Evolutionary conservation across 2,113 vertebrate genomes (phyloP), one percentile per base, ranked within the genome.

Genomic region (Corvus moneduloides): DNA sequence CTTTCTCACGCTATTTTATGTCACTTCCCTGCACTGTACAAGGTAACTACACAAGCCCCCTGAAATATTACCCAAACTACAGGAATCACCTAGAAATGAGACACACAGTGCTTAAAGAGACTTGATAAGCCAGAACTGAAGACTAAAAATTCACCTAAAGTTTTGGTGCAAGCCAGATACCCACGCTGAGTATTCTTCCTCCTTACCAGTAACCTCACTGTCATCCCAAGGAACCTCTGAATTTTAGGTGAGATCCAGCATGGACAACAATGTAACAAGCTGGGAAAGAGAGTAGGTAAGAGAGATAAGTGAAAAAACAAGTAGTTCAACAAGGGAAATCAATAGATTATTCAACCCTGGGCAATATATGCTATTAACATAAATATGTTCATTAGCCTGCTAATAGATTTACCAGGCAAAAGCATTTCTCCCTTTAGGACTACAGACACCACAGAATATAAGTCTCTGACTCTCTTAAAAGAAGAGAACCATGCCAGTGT

Each of bases 271-370:
- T 3, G 3, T 22, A 83, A 92, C 43, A 81, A 76, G 33, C 26
- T 55, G 44, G 23, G 10, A 59, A 46, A 74, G 18, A 33, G 39
- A 49, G 30, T 18, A 88, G 44, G 21, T 74, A 86, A 77, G 51
- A 58, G 52, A 81, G 54, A 17, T 43, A 90, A 90, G 69, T 71
- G 55, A 75, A 86, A 89, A 89, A 90, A 81, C 66, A 69, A 90
- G 79, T 71, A 81, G 35, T 71, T 71, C 52, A 78, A 32, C 76
- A 56, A 68, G 14, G 39, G 37, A 92, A 95, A 94, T 90, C 83
- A 90, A 94, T 94, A 91, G 64, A 78, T 75, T 87, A 63, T 77
- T 92, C 91, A 90, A 87, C 46, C 64, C 32, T 78, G 92, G 61
- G 89, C 59, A 69, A 67, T 61, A 59, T 8, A 19, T 41, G 64